A percentile compares a stretch with the other conserved stretches of the same genome.
phyloP scores from a whole-genome alignment of 2,888 invertebrate genomes.

The Mechanitis messenoides region DNA sequence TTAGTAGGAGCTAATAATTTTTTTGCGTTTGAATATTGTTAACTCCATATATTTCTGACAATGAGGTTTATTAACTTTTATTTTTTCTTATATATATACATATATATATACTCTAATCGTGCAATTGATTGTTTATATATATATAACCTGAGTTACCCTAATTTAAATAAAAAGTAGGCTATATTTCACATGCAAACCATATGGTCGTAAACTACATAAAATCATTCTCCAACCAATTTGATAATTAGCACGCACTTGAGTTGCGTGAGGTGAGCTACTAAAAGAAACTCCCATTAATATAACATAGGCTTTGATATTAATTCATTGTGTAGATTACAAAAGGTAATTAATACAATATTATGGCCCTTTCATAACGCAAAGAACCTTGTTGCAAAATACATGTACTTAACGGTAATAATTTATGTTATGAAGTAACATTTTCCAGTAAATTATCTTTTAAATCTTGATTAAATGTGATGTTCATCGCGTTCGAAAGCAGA shows the following conservation, averaged over 20 bases:
- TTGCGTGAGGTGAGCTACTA: constrained; percentile 8
- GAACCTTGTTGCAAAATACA: neutral
- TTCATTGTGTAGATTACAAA: constrained; percentile 11
- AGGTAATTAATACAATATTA: constrained; percentile 12
- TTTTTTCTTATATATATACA: neutral
- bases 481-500: neutral
- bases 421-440: neutral
- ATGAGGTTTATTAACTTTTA: neutral
- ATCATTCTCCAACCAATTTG: constrained; percentile 13
- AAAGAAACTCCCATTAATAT: constrained; percentile 10
- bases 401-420: neutral
- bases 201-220: neutral
- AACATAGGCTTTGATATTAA: constrained; percentile 15
- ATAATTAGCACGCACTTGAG: constrained; percentile 25
- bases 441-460: neutral
- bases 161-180: too few species aligned
- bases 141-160: too few species aligned
- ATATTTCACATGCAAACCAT: too few species aligned
- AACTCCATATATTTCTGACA: constrained; percentile 8
- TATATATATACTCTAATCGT: too few species aligned
- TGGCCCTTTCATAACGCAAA: constrained; percentile 4
- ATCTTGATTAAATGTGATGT: neutral
- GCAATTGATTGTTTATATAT: too few species aligned
- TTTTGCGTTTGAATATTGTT: constrained; percentile 37
- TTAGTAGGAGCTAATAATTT: constrained; percentile 58